Percentiles rank a stretch among this genome's conserved stretches.
These are phyloP conservation scores for Scopus umbretta DNA, from an alignment of 2,113 vertebrate genomes.

Conservation along the genomic window DNA sequence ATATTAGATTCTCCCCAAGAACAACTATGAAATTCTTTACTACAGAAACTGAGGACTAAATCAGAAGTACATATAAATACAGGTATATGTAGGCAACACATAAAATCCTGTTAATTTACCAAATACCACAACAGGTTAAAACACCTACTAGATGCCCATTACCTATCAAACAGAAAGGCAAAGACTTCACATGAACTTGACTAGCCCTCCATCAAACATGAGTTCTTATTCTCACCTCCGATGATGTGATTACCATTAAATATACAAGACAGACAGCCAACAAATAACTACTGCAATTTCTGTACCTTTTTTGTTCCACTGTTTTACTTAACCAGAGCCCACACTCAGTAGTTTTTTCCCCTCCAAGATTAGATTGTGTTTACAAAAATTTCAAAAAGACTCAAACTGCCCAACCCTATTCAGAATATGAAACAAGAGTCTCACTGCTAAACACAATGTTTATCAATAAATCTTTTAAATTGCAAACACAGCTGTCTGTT, in stretches of 20 bases:
- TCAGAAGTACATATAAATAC: neutral
- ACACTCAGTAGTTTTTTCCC: neutral
- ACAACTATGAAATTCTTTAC: neutral
- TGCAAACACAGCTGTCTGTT: neutral
- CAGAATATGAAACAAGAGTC: neutral
- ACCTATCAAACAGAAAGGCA: neutral
- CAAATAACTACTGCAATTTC: neutral
- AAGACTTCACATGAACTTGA: neutral
- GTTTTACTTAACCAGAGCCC: neutral
- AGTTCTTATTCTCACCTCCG: neutral
- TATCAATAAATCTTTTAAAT: neutral
- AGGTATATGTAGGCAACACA: neutral
- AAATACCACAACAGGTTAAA: accelerated
- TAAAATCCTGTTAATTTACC: neutral
- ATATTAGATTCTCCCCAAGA: neutral
- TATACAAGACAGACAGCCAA: neutral
- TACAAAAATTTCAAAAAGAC: neutral
- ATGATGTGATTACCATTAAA: neutral
- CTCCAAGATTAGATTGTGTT: neutral
- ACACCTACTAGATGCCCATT: neutral
- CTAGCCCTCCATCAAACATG: neutral
- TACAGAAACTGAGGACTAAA: neutral
- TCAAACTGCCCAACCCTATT: neutral
- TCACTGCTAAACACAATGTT: neutral
- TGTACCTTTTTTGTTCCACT: neutral